Conservation (phyloP, 2,113 vertebrate genomes). For the Ctenomys sociabilis region DNA sequence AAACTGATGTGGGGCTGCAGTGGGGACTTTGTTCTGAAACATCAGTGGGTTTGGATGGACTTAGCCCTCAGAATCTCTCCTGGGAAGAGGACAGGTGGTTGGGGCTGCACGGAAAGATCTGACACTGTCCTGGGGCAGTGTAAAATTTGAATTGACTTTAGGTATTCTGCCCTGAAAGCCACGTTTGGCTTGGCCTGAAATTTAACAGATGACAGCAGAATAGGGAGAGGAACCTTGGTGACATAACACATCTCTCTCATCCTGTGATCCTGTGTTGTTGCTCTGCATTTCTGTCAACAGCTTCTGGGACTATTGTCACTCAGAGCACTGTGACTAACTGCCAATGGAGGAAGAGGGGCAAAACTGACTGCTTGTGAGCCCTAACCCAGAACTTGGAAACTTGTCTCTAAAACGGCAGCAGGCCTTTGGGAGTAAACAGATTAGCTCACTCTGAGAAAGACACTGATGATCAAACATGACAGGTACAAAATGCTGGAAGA, state of each 20-base stretch:
- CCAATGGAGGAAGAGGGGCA: background rate
- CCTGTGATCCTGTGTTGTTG: accelerated
- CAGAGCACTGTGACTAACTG: background rate
- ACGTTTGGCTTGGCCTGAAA: background rate
- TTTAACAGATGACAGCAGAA: background rate
- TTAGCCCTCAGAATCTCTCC: background rate
- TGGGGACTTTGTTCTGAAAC: background rate
- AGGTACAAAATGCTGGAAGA: slow-evolving; percentile 27
- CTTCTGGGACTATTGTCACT: background rate
- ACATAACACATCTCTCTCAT: accelerated
- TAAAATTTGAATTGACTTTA: background rate
- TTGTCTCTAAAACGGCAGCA: background rate
- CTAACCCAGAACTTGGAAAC: background rate
- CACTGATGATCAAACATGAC: slow-evolving; percentile 27
- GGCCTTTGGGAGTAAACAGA: slow-evolving; percentile 34
- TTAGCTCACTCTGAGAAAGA: slow-evolving; percentile 58
- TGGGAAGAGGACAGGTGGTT: background rate
- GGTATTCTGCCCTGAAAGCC: background rate
- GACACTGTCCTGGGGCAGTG: background rate
- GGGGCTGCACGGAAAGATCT: accelerated
- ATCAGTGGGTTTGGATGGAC: background rate
- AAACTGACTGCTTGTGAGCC: background rate
- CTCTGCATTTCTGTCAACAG: background rate
- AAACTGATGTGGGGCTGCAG: background rate
- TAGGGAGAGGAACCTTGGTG: background rate